Evolutionary conservation across 2,888 invertebrate species (phyloP).

Genomic region (Abrostola tripartita): DNA sequence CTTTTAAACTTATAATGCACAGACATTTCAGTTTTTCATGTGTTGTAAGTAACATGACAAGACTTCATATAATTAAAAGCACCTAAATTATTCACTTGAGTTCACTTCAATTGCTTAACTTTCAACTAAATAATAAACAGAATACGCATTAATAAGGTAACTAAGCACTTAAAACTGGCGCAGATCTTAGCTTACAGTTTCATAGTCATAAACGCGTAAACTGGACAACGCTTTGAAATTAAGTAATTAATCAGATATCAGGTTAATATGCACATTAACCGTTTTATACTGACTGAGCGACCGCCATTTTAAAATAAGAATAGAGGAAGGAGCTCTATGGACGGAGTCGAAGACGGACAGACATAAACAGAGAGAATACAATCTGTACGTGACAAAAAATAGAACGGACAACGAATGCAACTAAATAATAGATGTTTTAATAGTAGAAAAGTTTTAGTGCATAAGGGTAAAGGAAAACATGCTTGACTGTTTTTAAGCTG

Average conservation of each 20-base stretch:
- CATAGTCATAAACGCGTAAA: no score
- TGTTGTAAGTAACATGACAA: constrained; percentile 68
- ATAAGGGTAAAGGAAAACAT: no score
- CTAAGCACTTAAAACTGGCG: background rate
- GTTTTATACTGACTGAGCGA: background rate
- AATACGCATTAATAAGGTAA: background rate
- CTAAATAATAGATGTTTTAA: no score
- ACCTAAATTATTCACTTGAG: constrained; percentile 35
- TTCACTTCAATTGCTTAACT: constrained; percentile 12
- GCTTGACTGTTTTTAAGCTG: no score
- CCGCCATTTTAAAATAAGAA: constrained; percentile 13
- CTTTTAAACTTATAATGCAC: constrained; percentile 99
- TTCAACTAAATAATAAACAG: background rate
- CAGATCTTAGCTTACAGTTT: no score
- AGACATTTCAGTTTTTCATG: constrained; percentile 90
- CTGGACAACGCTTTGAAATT: background rate
- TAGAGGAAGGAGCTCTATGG: background rate
- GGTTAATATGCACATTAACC: background rate
- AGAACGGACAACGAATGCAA: no score
- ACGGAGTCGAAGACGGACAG: no score
- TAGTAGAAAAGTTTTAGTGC: no score
- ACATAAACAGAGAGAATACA: no score
- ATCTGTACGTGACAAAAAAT: no score
- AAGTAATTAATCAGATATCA: background rate
- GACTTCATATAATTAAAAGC: constrained; percentile 29